phyloP scores from a whole-genome alignment of 2,888 invertebrate genomes.

The Oasisia sp. region DNA sequence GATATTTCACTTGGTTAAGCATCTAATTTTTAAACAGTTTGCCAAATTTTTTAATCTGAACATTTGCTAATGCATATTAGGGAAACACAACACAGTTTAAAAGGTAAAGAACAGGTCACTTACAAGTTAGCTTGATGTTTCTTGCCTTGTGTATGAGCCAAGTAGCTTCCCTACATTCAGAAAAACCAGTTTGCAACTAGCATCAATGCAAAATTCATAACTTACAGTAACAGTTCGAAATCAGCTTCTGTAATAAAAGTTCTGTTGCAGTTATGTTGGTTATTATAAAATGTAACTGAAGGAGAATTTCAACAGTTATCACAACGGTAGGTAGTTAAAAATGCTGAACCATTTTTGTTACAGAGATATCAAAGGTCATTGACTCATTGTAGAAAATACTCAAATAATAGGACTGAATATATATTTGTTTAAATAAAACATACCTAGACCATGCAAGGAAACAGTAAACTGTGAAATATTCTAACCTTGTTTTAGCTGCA shows the following conservation, averaged over 20 bases:
- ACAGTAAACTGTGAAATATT: no score
- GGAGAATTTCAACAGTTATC: no score
- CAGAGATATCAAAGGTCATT: no score
- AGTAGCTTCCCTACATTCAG: slow-evolving; percentile 83
- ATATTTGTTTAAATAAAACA: no score
- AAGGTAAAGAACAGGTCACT: slow-evolving; percentile 42
- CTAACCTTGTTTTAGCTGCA: no score
- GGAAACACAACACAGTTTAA: neutral
- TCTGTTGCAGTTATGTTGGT: neutral
- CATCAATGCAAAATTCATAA: slow-evolving; percentile 20
- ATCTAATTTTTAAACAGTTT: neutral
- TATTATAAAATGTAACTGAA: no score
- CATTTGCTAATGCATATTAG: neutral
- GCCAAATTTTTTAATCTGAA: neutral
- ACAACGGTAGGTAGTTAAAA: no score
- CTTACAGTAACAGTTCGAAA: neutral
- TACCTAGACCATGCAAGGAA: no score
- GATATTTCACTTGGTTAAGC: neutral
- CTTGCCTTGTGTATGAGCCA: slow-evolving; percentile 98
- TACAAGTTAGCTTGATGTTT: slow-evolving; percentile 97
- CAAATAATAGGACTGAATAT: no score
- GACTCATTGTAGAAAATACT: no score
- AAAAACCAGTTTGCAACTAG: neutral
- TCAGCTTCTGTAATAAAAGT: neutral
- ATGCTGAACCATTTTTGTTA: no score